Conservation (phyloP, 2,888 invertebrate genomes). For the Cynaeus angustus region DNA sequence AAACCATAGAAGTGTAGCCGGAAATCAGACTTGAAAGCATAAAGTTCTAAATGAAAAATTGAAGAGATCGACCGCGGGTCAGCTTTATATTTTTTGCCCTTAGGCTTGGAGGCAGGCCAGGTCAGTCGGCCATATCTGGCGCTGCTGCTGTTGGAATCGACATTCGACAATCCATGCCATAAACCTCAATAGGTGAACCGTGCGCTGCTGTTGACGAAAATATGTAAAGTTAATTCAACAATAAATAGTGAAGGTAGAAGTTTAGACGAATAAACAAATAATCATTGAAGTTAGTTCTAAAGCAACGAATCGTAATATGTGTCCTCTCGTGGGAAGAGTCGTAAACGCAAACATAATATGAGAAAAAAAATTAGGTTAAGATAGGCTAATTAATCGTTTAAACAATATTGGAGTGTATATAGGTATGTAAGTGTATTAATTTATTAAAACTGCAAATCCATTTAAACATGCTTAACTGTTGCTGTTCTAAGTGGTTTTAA, state of each 20-base stretch:
- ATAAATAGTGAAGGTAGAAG: constrained; percentile 23
- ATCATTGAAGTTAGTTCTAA: background rate
- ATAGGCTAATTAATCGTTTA: constrained; percentile 28
- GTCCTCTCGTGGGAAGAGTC: constrained; percentile 13
- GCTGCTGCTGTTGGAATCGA: constrained; percentile 10
- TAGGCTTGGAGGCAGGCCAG: constrained; percentile 34
- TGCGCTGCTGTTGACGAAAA: constrained; percentile 5
- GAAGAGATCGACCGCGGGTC: background rate
- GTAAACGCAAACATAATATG: constrained; percentile 26
- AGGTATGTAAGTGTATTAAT: constrained; percentile 30
- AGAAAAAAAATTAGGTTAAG: constrained; percentile 40
- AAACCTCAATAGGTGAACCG: constrained; percentile 7
- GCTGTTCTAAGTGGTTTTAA: constrained; percentile 23
- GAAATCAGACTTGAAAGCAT: background rate
- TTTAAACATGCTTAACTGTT: constrained; percentile 37
- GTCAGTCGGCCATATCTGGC: constrained; percentile 41
- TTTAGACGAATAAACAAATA: background rate
- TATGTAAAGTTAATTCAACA: constrained; percentile 7
- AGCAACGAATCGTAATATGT: constrained; percentile 7
- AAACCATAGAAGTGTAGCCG: no score
- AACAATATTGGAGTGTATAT: constrained; percentile 36
- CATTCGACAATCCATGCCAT: constrained; percentile 6
- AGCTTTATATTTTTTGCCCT: constrained; percentile 27
- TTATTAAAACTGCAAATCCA: constrained; percentile 19
- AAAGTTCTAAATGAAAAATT: background rate